Evolutionary conservation across 2,113 vertebrate species (phyloP), one percentile per base, ranked within the genome.

Genomic region (Corythaixoides concolor): DNA sequence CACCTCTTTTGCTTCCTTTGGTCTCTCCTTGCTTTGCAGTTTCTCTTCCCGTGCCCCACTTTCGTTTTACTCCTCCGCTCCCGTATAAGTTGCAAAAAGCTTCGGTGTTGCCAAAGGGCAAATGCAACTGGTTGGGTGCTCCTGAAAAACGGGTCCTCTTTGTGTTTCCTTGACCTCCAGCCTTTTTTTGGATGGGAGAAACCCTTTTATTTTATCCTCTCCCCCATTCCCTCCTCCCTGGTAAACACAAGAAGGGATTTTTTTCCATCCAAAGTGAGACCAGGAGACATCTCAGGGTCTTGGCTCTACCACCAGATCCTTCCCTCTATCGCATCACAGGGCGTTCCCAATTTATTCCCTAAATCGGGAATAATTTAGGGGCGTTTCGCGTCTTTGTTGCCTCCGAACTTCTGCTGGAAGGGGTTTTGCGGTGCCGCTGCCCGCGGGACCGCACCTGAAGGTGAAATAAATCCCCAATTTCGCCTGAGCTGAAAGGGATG

Each of bases 361-460:
- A 39, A 39, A 39, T 39, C 11, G 39, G 39, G 39, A 96, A 97
- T 95, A 93, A 97, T 97, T 96, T 63, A 93, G 92, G 85, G 87
- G 28, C 8, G 6, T 85, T 96, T 93, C 95, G 59, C 92, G 91
- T 95, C 86, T 97, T 96, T 94, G 78, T 89, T 94, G 93, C 81
- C 69, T 92, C 78, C 58, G 83, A 96, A 96, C 87, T 83, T 64
- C 33, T n/a, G 49, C 77, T 89, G 55, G 80, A 88, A 90, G 77
- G 80, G 52, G 47, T 68, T 94, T 85, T 22, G 47, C 79, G 72
- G 58, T 35, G 52, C 45, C 77, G 70, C 83, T 64, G 64, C 77
- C 4, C 33, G 77, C 5, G 0, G 87, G 95, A 87, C 15, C n/a
- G 21, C 0, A 0, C 47, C 85, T 89, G 69, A 72, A 78, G 58